These are phyloP conservation scores for Oegoconia quadripuncta DNA, from an alignment of 2,888 invertebrate species.

Conservation along the genomic window DNA sequence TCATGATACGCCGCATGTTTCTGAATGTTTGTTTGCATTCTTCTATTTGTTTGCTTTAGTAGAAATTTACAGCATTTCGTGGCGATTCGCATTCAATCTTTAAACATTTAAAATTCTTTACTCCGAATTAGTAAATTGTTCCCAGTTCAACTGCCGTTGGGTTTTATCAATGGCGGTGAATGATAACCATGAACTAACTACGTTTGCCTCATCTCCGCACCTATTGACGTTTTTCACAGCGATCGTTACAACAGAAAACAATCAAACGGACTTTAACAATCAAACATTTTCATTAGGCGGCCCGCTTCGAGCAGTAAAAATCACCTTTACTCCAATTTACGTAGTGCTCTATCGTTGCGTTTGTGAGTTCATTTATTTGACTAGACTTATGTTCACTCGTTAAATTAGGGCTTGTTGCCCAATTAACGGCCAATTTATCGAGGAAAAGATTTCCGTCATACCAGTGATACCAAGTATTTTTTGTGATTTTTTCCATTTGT, in stretches of 20 bases:
- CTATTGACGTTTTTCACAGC: conserved; percentile 10
- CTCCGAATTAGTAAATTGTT: no score
- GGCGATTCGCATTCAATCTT: conserved; percentile 51
- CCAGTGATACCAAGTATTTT: not conserved
- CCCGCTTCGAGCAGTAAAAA: conserved; percentile 46
- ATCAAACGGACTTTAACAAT: conserved; percentile 51
- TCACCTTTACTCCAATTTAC: conserved; percentile 50
- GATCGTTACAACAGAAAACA: conserved; percentile 51
- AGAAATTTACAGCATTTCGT: conserved; percentile 62
- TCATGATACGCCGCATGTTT: conserved; percentile 36
- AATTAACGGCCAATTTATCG: conserved; percentile 7
- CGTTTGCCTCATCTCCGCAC: no score
- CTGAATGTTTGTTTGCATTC: conserved; percentile 49
- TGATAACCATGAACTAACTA: no score
- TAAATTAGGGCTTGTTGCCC: conserved; percentile 34
- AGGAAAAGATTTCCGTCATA: conserved; percentile 7
- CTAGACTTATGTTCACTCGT: conserved; percentile 35
- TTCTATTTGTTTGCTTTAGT: conserved; percentile 61
- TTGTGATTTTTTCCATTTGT: not conserved
- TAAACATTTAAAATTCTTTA: conserved; percentile 51
- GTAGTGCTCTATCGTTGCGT: conserved; percentile 43
- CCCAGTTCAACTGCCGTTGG: no score
- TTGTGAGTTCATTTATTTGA: conserved; percentile 47
- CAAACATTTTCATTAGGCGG: conserved; percentile 56
- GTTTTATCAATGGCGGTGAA: no score